phyloP scores from a whole-genome alignment of 1,140 invertebrate species.

The Hetaerina americana region DNA sequence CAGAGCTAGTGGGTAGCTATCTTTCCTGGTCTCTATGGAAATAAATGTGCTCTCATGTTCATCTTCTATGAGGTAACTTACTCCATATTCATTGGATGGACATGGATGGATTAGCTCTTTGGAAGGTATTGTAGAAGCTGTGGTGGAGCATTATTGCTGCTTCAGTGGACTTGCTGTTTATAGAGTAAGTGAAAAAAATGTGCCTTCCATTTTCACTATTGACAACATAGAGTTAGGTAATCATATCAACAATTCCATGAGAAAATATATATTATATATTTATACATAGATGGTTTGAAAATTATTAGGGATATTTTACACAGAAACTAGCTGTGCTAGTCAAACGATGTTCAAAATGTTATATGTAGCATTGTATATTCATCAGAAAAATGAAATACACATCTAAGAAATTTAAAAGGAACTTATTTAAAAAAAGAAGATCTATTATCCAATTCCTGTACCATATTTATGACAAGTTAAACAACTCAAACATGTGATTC shows the following conservation, averaged over 20 bases:
- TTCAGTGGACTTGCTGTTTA: neutral
- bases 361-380: neutral
- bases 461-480: too few relatives aligned
- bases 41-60: neutral
- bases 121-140: neutral
- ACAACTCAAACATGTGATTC: too few relatives aligned
- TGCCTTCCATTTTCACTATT: neutral
- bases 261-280: neutral
- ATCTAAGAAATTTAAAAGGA: neutral
- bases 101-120: neutral
- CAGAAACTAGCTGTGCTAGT: neutral
- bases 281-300: neutral
- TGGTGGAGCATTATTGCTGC: neutral
- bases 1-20: neutral
- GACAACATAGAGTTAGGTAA: neutral
- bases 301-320: neutral
- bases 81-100: neutral
- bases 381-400: neutral
- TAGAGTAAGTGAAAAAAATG: neutral
- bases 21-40: neutral
- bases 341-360: neutral
- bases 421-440: too few relatives aligned
- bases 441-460: too few relatives aligned
- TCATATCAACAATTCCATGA: neutral
- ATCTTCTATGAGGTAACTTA: neutral